These are phyloP conservation scores for Perognathus longimembris DNA, from an alignment of 2,113 vertebrate species.

Conservation along the genomic window DNA sequence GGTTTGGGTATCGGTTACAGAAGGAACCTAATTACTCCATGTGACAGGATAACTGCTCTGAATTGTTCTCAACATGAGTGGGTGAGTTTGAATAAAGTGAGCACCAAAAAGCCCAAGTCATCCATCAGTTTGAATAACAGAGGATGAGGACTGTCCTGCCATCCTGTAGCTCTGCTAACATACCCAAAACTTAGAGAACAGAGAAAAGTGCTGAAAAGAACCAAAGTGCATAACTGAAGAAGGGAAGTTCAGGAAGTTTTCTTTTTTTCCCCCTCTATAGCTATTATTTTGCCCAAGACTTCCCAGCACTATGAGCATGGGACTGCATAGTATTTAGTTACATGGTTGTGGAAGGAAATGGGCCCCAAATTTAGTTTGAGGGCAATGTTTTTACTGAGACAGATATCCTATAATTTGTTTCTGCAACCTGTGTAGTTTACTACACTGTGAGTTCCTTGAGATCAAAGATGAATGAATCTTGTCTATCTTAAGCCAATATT, in stretches of 20 bases:
- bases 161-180: background rate
- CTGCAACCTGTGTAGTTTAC: background rate
- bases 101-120: background rate
- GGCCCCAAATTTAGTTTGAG: background rate
- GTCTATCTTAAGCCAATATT: background rate
- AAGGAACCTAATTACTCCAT: background rate
- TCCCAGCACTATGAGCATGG: background rate
- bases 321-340: background rate
- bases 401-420: background rate
- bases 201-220: background rate
- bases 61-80: background rate
- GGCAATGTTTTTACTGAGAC: background rate
- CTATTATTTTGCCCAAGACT: background rate
- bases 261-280: fast-evolving
- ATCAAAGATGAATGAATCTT: background rate
- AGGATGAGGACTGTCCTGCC: background rate
- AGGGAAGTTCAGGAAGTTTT: background rate
- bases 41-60: background rate
- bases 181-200: background rate
- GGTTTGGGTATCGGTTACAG: background rate
- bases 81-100: background rate
- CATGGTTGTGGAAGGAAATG: too few species aligned
- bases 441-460: background rate
- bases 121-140: background rate
- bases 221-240: background rate